These are phyloP conservation scores for Teleopsis dalmanni DNA, from an alignment of 1,140 invertebrate species.

Conservation along the genomic window DNA sequence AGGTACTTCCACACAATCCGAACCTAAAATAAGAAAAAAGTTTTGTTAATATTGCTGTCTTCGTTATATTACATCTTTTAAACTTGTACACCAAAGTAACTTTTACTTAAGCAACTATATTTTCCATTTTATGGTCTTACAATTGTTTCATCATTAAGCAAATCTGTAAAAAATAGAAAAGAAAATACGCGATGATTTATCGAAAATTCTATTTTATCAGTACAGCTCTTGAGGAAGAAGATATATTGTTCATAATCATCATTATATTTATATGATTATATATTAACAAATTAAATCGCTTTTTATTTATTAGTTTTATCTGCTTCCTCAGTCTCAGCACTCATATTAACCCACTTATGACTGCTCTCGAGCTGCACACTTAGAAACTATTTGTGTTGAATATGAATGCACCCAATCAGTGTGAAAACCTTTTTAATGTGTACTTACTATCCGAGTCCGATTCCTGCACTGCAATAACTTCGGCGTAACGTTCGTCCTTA, in stretches of 20 bases:
- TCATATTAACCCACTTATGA: neutral
- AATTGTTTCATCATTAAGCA: too few species aligned
- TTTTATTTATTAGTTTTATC: neutral
- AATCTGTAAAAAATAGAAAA: constrained; percentile 12
- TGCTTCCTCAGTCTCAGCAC: constrained; percentile 2
- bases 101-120: too few species aligned
- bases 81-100: neutral
- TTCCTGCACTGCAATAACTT: constrained; percentile 32
- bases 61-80: neutral
- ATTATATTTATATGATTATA: too few species aligned
- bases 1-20: constrained; percentile 33
- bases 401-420: neutral
- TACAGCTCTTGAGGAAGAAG: constrained; percentile 8
- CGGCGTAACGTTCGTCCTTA: neutral
- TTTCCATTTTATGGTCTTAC: too few species aligned
- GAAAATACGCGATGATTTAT: constrained; percentile 15
- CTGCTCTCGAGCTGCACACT: neutral
- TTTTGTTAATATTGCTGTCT: neutral
- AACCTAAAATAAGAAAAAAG: constrained; percentile 15
- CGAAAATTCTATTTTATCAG: neutral
- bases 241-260: neutral
- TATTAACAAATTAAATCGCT: constrained; percentile 10
- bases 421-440: too few species aligned
- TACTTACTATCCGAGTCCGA: constrained; percentile 25
- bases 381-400: neutral